These are phyloP conservation scores for Catostylus mosaicus DNA, from an alignment of 30 jellyfish, hydroid and myxozoan genomes.

Conservation along the genomic window DNA sequence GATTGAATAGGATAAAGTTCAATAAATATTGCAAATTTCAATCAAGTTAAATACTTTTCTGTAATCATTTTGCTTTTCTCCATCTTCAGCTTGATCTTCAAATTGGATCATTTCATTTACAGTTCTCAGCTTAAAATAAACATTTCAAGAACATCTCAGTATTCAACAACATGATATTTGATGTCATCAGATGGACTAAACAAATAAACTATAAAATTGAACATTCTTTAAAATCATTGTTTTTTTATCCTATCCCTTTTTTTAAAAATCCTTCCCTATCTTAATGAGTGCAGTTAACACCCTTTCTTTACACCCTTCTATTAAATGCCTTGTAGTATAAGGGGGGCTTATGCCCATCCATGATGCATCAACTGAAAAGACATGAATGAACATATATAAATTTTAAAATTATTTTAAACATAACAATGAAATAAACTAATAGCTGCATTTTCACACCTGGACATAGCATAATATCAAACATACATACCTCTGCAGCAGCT, in stretches of 20 bases:
- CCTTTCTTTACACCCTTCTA: background rate
- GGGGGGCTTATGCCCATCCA: background rate
- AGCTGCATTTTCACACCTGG: too few species aligned
- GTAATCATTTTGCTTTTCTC: slow-evolving; percentile 67
- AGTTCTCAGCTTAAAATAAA: slow-evolving; percentile 62
- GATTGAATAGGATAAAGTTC: too few species aligned
- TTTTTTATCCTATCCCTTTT: too few species aligned
- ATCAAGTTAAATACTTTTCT: slow-evolving; percentile 88
- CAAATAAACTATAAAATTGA: too few species aligned
- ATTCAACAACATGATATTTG: too few species aligned
- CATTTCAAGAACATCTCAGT: too few species aligned
- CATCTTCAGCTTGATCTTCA: slow-evolving; percentile 86
- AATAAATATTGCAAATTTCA: too few species aligned
- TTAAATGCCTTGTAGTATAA: background rate
- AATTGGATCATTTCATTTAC: slow-evolving; percentile 75
- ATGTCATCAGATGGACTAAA: too few species aligned
- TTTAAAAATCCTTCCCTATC: too few species aligned
- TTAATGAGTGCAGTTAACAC: too few species aligned
- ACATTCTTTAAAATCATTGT: too few species aligned
- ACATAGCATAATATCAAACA: too few species aligned
- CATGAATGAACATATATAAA: background rate
- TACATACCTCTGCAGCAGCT: slow-evolving; percentile 80
- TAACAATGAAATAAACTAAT: background rate
- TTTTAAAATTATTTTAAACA: background rate
- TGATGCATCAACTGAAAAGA: background rate